Conservation (phyloP, 2,888 invertebrate genomes). For the Lysandra bellargus region DNA sequence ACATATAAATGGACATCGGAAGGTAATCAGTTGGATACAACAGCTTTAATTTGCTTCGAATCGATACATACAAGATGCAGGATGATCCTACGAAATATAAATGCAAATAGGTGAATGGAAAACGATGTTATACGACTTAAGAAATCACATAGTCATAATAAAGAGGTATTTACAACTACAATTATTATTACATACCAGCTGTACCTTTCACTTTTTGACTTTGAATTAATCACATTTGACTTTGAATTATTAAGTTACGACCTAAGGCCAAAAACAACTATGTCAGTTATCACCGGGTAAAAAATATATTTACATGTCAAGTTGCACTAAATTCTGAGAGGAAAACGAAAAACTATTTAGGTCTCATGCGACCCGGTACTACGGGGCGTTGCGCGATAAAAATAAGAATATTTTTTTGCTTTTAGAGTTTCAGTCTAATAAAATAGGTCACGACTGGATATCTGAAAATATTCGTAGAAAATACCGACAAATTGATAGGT, state of each 20-base stretch:
- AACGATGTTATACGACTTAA: neutral
- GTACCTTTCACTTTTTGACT: neutral
- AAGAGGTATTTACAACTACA: too few species aligned
- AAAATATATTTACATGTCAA: neutral
- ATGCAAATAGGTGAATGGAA: neutral
- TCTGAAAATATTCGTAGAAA: neutral
- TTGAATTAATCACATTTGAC: neutral
- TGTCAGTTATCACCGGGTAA: neutral
- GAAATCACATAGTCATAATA: neutral
- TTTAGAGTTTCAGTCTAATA: neutral
- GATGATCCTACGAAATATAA: neutral
- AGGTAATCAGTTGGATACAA: slow-evolving; percentile 76
- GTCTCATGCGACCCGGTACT: neutral
- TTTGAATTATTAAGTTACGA: neutral
- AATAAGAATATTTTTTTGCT: neutral
- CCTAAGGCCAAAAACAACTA: neutral
- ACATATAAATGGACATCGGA: slow-evolving; percentile 77
- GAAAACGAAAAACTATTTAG: neutral
- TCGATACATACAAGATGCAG: slow-evolving; percentile 65
- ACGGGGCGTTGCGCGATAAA: neutral
- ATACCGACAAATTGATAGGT: too few species aligned
- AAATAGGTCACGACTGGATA: neutral
- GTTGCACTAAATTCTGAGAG: neutral
- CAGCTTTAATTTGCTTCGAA: slow-evolving; percentile 73
- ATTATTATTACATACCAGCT: neutral